Base-by-base conservation (phyloP, 2,888 invertebrate genomes). In the Drosophila kokeensis region DNA sequence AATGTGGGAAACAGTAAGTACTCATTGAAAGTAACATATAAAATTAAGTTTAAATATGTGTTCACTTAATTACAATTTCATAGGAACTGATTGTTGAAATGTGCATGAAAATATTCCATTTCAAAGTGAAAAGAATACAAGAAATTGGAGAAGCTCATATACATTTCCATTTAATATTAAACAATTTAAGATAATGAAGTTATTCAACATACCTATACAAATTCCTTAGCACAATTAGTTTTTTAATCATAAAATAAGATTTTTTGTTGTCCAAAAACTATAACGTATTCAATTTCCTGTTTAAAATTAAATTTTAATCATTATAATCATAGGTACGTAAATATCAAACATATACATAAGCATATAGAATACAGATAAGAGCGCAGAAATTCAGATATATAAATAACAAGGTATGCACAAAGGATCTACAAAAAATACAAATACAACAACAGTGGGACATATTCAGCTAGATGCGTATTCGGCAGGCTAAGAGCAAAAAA, bases 301-400 rank as follows among this genome's bases (percentile, higher is more conserved):
- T 36, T 40, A 18, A 57, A 59, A 40, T 45, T 15, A 36, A 49
- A 53, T 36, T 55, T 36, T 66, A 63, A 66, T 63, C 59, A 54
- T 57, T 18, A 38, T 38, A 18, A 38, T 38, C 2, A 38, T n/a
- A 38, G 38, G 38, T 38, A 63, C 49, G 50, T 60, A 69, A 55
- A 66, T 67, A 79, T 63, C 60, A 63, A 58, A 72, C 61, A 69
- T 52, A 58, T 49, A 53, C 21, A 5, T 30, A 57, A 67, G 45
- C 54, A 60, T 40, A 49, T 24, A 36, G 48, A 58, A 50, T 42
- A 64, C 32, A 64, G 78, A 78, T 79, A 75, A 75, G 59, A 62
- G 48, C 62, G 64, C 79, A 79, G 53, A 40, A 66, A 59, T 52
- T 38, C 55, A 52, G 40, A 50, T 66, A 29, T 50, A 65, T 69